Conservation (phyloP, 2,113 vertebrate species). For the Notothenia rossii region DNA sequence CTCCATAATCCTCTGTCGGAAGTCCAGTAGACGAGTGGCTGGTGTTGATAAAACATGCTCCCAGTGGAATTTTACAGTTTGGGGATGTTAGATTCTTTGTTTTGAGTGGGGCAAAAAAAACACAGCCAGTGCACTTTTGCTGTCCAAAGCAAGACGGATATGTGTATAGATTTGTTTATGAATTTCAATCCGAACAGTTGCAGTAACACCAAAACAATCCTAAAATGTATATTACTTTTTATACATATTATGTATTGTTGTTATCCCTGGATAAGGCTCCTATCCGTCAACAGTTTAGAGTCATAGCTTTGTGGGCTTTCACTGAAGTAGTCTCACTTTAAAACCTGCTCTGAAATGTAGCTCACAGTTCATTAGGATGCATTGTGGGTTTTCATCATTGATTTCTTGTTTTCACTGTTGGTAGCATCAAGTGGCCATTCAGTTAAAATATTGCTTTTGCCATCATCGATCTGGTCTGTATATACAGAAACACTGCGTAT, state of each 20-base stretch:
- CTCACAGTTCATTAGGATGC: slow-evolving; percentile 42
- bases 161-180: slow-evolving; percentile 13
- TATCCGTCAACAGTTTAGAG: not conserved
- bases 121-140: slow-evolving; percentile 20
- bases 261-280: not conserved
- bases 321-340: slow-evolving; percentile 33
- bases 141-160: slow-evolving; percentile 12
- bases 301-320: slow-evolving; percentile 19
- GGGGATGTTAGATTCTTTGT: slow-evolving; percentile 61
- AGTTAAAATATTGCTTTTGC: slow-evolving; percentile 60
- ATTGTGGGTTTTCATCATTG: slow-evolving; percentile 48
- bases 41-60: slow-evolving; percentile 77
- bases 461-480: slow-evolving; percentile 10
- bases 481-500: no score
- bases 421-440: slow-evolving; percentile 45
- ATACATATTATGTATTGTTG: not conserved
- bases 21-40: slow-evolving; percentile 79
- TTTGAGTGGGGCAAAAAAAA: slow-evolving; percentile 21
- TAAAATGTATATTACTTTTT: not conserved
- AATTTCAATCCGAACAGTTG: slow-evolving; percentile 7
- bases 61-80: slow-evolving; percentile 78
- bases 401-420: slow-evolving; percentile 52
- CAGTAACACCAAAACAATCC: not conserved
- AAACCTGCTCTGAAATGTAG: slow-evolving; percentile 12
- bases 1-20: slow-evolving; percentile 81